phyloP scores from a whole-genome alignment of 1,140 invertebrate genomes.

The Drosophila truncata region DNA sequence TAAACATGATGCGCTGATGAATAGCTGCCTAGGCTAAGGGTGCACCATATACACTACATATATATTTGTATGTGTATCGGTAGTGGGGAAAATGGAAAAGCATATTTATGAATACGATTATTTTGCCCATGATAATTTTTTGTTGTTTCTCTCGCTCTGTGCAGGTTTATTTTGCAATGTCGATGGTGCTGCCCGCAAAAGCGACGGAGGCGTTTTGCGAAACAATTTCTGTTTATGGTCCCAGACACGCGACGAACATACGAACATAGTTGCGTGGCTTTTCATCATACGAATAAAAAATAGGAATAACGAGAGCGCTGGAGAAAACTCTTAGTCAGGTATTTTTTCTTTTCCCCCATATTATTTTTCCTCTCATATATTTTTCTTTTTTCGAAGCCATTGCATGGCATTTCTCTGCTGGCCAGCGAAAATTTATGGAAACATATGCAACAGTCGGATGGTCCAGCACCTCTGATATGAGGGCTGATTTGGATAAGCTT shows the following conservation, averaged over 20 bases:
- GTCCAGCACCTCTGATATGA: conserved; percentile 33
- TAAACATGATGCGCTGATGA: conserved; percentile 82
- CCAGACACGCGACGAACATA: conserved; percentile 69
- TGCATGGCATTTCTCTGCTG: conserved; percentile 13
- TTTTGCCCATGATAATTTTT: conserved; percentile 76
- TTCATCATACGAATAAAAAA: conserved; percentile 49
- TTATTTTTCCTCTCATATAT: neutral
- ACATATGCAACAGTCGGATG: conserved; percentile 31
- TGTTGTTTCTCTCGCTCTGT: conserved; percentile 44
- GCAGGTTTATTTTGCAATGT: conserved; percentile 55
- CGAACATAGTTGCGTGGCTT: conserved; percentile 46
- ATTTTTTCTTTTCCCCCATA: conserved; percentile 19
- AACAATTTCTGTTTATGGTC: conserved; percentile 79
- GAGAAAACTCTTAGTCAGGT: conserved; percentile 46
- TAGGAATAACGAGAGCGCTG: conserved; percentile 28
- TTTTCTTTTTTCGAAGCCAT: conserved; percentile 11
- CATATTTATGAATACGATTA: conserved; percentile 82
- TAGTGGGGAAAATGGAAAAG: conserved; percentile 46
- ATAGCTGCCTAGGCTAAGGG: conserved; percentile 70
- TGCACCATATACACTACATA: neutral
- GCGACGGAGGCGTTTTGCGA: conserved; percentile 80
- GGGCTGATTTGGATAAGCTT: neutral
- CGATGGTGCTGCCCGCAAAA: conserved; percentile 66
- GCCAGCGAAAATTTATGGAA: conserved; percentile 17
- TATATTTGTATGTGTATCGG: neutral